These are phyloP conservation scores for Sminthurides aquaticus DNA, from an alignment of 2,888 invertebrate genomes.

Conservation along the genomic window DNA sequence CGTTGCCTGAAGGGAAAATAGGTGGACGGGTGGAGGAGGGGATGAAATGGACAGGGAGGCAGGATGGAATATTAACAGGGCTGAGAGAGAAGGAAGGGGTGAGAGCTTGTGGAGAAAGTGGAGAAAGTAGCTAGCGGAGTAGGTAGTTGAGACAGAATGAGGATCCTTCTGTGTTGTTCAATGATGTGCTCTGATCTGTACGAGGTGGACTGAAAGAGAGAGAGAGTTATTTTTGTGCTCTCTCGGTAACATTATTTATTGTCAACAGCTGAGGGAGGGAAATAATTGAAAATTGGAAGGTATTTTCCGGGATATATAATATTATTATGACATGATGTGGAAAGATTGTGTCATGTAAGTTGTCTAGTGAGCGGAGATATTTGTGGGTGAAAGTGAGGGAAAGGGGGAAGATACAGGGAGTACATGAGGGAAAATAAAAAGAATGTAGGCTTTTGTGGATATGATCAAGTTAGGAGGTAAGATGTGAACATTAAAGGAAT, in stretches of 20 bases:
- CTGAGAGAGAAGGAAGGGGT: too few species aligned
- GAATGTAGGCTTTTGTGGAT: constrained; percentile 15
- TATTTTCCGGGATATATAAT: constrained; percentile 6
- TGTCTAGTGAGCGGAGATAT: too few species aligned
- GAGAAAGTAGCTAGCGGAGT: too few species aligned
- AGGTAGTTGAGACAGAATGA: too few species aligned
- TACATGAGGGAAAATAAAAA: neutral
- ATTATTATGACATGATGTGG: neutral
- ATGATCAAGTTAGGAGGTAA: constrained; percentile 25
- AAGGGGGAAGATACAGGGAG: neutral
- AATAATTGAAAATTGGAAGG: constrained; percentile 25
- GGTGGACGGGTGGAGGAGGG: too few species aligned
- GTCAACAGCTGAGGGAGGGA: neutral
- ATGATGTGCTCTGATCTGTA: too few species aligned
- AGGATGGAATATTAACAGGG: too few species aligned
- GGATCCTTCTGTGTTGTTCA: too few species aligned
- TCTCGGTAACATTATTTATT: neutral
- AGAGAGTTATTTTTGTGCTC: neutral
- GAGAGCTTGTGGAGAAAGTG: too few species aligned
- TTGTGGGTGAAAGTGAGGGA: constrained; percentile 2
- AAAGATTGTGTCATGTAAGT: neutral
- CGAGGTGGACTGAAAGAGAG: neutral
- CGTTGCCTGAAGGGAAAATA: too few species aligned
- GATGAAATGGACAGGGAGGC: too few species aligned
- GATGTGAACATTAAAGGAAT: constrained; percentile 30